These are phyloP conservation scores for Amiota communis DNA, from an alignment of 2,888 invertebrate genomes.

Conservation along the genomic window DNA sequence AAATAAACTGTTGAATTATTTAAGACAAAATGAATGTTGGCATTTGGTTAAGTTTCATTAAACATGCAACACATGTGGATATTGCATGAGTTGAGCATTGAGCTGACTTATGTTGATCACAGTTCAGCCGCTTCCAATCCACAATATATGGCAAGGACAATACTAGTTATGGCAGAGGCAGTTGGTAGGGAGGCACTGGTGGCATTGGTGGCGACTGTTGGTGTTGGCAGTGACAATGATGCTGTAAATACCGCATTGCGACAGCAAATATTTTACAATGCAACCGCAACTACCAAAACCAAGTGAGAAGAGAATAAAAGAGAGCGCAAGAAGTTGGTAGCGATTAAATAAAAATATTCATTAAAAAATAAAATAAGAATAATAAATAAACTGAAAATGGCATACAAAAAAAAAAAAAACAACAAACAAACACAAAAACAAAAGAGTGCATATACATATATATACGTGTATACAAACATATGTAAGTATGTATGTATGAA, in stretches of 20 bases:
- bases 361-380: background rate
- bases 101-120: too few relatives aligned
- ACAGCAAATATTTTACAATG: slow-evolving; percentile 28
- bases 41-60: too few relatives aligned
- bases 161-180: background rate
- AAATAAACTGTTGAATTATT: background rate
- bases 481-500: too few relatives aligned
- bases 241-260: slow-evolving; percentile 25
- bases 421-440: background rate
- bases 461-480: too few relatives aligned
- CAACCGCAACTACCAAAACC: slow-evolving; percentile 22
- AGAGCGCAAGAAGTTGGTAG: too few relatives aligned
- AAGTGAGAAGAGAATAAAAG: background rate
- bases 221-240: slow-evolving; percentile 25
- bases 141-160: too few relatives aligned
- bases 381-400: too few relatives aligned
- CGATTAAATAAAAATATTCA: too few relatives aligned
- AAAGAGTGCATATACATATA: background rate
- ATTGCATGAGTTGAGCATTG: too few relatives aligned
- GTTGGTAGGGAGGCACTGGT: background rate
- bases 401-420: background rate
- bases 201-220: background rate
- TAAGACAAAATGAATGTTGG: background rate
- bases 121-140: too few relatives aligned
- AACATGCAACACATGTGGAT: too few relatives aligned